Base-by-base conservation (phyloP, 2,113 vertebrate genomes). In the Saimiri boliviensis region DNA sequence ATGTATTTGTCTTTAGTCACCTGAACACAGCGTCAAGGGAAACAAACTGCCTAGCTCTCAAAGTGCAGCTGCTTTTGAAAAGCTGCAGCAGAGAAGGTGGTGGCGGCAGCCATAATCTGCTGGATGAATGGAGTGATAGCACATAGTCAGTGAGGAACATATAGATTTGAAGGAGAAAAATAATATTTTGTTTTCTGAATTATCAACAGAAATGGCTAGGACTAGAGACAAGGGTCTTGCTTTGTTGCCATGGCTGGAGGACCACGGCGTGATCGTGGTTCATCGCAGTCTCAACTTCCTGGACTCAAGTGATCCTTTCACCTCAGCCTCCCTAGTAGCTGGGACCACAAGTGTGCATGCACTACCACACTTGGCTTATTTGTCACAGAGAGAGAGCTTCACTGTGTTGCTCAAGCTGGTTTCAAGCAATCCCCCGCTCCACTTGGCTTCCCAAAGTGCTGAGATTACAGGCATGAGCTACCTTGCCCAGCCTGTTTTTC, bases 21-120 rank as follows among this genome's bases (percentile, higher is more conserved):
- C 85, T 95, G 93, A 97, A 97, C 94, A 94, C 74, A 60, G 97
- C 97, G 97, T 98, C 95, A 81, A 6, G 89, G 98, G 97, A 97
- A 98, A 97, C 25, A 80, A 96, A 96, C 85, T 6, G 80, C 14
- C 21, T 96, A 95, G 94, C 96, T 97, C 96, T 97, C 96, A 70
- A 96, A 93, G 63, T 89, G 83, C 74, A 97, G 90, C 95, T 98
- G 92, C 96, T 98, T 98, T 97, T 96, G 96, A 97, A 97, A 93
- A 90, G 1, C 32, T 66, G 92, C 88, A 89, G 83, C 95, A 95
- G 96, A 94, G 23, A 6, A 96, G 95, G 96, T 71, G 3, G 84
- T 77, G 71, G 35, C 47, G 63, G 37, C 79, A 56, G 21, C 60
- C 60, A 12, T 73, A 30, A 47, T 80, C 20, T 88, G 35, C 45